These are phyloP conservation scores for Cantharis rufa DNA, from an alignment of 2,888 invertebrate species.

Conservation along the genomic window DNA sequence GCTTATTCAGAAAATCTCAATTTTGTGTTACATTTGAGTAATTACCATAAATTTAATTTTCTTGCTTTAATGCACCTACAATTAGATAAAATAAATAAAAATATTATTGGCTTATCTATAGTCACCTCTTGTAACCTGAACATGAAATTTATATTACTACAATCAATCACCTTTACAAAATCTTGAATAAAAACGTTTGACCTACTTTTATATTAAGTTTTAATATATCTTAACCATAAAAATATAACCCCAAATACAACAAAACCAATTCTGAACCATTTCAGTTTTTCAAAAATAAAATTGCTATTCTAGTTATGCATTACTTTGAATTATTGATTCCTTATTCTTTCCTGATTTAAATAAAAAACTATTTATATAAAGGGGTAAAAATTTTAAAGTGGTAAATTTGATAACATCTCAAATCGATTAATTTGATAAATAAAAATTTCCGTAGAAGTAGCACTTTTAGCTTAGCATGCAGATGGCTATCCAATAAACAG, in stretches of 20 bases:
- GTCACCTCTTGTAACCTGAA: neutral
- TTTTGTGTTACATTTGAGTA: neutral
- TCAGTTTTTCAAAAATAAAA: neutral
- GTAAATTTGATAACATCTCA: no score
- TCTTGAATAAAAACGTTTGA: neutral
- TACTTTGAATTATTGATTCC: neutral
- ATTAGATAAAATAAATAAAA: neutral
- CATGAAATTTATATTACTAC: neutral
- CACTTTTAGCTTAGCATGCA: no score
- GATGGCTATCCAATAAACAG: no score
- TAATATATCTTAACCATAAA: neutral
- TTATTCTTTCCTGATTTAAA: neutral
- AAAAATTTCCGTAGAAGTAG: no score
- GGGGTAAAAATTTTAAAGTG: no score
- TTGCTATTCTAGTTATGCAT: neutral
- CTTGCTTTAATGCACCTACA: neutral
- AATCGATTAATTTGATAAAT: no score
- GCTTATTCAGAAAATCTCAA: neutral
- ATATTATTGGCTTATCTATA: neutral
- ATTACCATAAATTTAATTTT: neutral
- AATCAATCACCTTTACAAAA: neutral
- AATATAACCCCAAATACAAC: neutral
- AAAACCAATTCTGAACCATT: neutral
- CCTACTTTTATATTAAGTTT: neutral
- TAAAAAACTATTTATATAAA: neutral